Evolutionary conservation across 1,140 invertebrate species (phyloP), one percentile per base, ranked within the genome.

Genomic region (Drosophila prosaltans): DNA sequence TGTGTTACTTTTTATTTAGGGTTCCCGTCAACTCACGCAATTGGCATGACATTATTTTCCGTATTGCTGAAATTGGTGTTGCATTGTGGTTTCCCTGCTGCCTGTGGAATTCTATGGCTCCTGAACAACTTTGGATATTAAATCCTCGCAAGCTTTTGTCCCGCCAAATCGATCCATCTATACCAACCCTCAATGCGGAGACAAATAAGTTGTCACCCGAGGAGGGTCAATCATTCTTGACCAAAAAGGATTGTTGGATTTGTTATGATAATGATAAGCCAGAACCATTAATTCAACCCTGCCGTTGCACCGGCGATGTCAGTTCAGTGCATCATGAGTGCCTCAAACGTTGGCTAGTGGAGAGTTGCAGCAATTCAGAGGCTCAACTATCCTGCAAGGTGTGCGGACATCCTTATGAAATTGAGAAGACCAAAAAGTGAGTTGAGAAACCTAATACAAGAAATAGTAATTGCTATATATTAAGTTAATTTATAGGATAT

Each of bases 31-130:
- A 97, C 67, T 97, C 96, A 21, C 95, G 97, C 77, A 98, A 98
- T 93, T 97, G 96, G 94, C 97, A 98, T 93, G 97, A 98, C 92
- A 94, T 98, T 71, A 95, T 98, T 67, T 98, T 98, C 92, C 95
- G 97, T 24, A 94, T 98, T 48, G 96, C 97, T 59, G 98, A 98
- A 94, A 96, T 98, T 77, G 97, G 97, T n/a, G 97, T 98, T 58
- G 96, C 96, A 69, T 92, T 98, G 73, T 98, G 98, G 97, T 98
- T 98, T 93, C 97, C 97, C 2, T 98, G 97, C 93, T 96, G 97
- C 11, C 94, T 98, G 30, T 98, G 98, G 98, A 98, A 98, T 93
- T 98, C 96, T 80, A 97, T 97, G 94, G 96, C 96, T 93, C 97
- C 97, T n/a, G 97, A 98, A 86, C 96, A 97, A 92, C 93, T 98